Evolutionary conservation across 92 coral and sea anemone species (phyloP), one percentile per base, ranked within the genome.

Genomic region (Galaxea fascicularis): DNA sequence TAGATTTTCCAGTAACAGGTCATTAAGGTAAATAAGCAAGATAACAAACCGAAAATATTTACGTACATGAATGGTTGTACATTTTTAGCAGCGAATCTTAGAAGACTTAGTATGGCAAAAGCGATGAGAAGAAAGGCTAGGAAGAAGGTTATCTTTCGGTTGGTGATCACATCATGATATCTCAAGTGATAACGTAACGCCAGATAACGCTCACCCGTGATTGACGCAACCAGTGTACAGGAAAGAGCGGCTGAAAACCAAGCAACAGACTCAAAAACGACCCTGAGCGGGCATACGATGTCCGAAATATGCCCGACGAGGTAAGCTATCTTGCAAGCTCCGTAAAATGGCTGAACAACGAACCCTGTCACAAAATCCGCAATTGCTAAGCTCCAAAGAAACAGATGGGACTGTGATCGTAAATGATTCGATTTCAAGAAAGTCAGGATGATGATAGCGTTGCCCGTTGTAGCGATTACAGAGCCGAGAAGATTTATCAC

Each of bases 211-310:
- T 90, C 94, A 8, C 85, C 47, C 21, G 88, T 90, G 62, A 90
- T 87, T 0, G 69, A 27, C 0, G 88, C 80, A 2, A 86, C 59
- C 39, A 71, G 12, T 1, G 72, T 4, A 41, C 93, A 90, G 4
- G 93, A 90, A 4, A 85, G 77, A 8, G 94, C 94, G 4, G 94
- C 91, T n/a, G 94, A 90, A 63, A 90, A 69, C 94, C 94, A 90
- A 3, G 94, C 94, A 3, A 90, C 86, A 3, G 82, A 56, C 66
- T 90, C 94, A 3, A 65, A 75, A 28, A 90, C 44, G 57, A 90
- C 63, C 52, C 94, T 66, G 0, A 78, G 22, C 4, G 51, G 65
- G 71, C 94, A 90, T 49, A 74, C 74, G 31, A 79, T 6, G 4
- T 35, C 3, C 41, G 76, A 46, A 29, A 31, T 44, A 13, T 31